Evolutionary conservation across 2,113 vertebrate species (phyloP).

Genomic region (Eretmochelys imbricata): DNA sequence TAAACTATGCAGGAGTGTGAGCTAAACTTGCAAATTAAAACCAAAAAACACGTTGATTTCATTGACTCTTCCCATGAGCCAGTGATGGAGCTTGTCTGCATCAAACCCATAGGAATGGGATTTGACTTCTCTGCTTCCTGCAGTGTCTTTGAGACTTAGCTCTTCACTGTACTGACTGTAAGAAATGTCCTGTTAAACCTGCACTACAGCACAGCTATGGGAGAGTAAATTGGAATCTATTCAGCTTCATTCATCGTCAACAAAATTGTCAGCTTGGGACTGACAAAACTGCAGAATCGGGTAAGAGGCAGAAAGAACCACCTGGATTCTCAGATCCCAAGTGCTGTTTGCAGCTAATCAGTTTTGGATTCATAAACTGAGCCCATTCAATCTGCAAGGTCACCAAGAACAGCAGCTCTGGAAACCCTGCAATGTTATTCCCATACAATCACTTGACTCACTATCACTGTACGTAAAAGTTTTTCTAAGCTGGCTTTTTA

Average conservation of each 20-base stretch:
- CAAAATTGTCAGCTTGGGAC: neutral
- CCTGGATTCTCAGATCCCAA: neutral
- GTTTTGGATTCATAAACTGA: slow-evolving; percentile 44
- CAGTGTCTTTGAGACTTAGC: neutral
- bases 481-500: slow-evolving; percentile 50
- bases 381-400: slow-evolving; percentile 38
- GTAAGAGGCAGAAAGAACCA: neutral
- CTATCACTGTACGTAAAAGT: slow-evolving; percentile 24
- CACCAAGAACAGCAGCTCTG: slow-evolving; percentile 35
- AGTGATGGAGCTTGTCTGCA: neutral
- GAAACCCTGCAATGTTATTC: neutral
- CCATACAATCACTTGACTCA: slow-evolving; percentile 4
- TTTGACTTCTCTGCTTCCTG: neutral
- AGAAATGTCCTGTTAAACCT: neutral
- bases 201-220: neutral
- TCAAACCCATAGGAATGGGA: neutral
- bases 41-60: neutral
- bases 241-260: neutral
- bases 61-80: neutral
- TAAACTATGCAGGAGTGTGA: neutral
- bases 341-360: slow-evolving; percentile 34
- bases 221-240: neutral
- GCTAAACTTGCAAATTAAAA: neutral
- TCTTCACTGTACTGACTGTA: neutral
- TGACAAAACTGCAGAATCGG: neutral